Base-by-base conservation (phyloP, 2,797 vertebrate species). In the Decapterus maruadsi region DNA sequence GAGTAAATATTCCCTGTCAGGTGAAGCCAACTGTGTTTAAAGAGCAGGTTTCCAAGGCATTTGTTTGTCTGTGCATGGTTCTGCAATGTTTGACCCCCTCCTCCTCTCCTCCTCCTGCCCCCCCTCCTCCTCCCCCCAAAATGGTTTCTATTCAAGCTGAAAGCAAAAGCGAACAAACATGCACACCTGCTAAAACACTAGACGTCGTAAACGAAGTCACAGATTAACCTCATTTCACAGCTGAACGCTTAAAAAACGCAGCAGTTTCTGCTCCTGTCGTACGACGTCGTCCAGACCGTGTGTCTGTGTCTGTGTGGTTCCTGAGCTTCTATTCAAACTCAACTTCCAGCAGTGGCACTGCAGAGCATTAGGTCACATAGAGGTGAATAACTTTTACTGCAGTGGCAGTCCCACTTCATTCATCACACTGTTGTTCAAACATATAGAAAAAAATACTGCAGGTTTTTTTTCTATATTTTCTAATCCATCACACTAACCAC, bases 341-440 rank as follows among this genome's bases (percentile, higher is more conserved):
- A 66, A 59, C 51, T n/a, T 68, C 31, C 61, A 66, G 57, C 73
- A 36, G 55, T 22, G 71, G 51, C 81, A 57, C 85, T 81, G 87
- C 89, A 88, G 74, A 88, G 81, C 75, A 42, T 59, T 55, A 67
- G 89, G 80, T 90, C 86, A 78, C 12, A 11, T 63, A 63, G 86
- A 89, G 78, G 85, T 89, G 78, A 89, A 61, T 22, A 69, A 64
- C 57, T 84, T 89, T 77, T 66, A 88, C 81, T 85, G 89, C 90
- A 90, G 85, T 77, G 83, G 46, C 46, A 17, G 6, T 42, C 17
- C 20, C 68, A 36, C 45, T n/a, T 40, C 36, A 31, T 16, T 22
- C 34, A 62, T 55, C 56, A 46, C 10, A 45, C 31, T 29, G 31
- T 40, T 29, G 31, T 40, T 70, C 38, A 36, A 3, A 36, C 51